These are phyloP conservation scores for Oedothorax gibbosus DNA, from an alignment of 1,140 invertebrate species.

Conservation along the genomic window DNA sequence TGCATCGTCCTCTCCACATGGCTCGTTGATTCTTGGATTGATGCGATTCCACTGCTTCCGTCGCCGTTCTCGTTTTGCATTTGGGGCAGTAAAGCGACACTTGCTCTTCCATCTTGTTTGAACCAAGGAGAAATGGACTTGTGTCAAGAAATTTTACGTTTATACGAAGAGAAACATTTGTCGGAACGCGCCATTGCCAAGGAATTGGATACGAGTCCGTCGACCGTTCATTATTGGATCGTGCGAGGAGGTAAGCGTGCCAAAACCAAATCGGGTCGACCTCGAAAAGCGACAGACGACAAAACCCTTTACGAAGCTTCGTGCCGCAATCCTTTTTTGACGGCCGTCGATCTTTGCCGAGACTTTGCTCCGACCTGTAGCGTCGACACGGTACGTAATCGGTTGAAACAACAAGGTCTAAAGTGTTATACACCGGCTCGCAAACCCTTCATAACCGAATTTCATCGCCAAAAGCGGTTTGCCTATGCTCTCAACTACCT, in stretches of 20 bases:
- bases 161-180: background rate
- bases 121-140: constrained; percentile 1
- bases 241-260: background rate
- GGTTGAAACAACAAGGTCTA: constrained; percentile 5
- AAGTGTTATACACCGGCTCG: background rate
- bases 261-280: constrained; percentile 10
- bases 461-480: background rate
- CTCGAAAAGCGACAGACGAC: background rate
- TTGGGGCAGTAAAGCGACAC: background rate
- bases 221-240: constrained; percentile 37
- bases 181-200: constrained; percentile 18
- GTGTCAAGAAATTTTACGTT: background rate
- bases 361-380: background rate
- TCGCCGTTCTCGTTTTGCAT: background rate
- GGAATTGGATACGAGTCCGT: constrained; percentile 1
- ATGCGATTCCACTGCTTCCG: background rate
- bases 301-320: background rate
- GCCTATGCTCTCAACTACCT: background rate
- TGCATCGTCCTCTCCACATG: background rate
- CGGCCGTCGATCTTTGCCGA: background rate
- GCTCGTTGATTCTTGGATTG: background rate
- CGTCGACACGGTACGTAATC: background rate
- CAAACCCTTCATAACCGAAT: background rate
- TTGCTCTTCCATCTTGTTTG: background rate
- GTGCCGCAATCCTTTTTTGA: background rate